phyloP scores from a whole-genome alignment of 2,797 vertebrate genomes.

The Tamandua tetradactyla region DNA sequence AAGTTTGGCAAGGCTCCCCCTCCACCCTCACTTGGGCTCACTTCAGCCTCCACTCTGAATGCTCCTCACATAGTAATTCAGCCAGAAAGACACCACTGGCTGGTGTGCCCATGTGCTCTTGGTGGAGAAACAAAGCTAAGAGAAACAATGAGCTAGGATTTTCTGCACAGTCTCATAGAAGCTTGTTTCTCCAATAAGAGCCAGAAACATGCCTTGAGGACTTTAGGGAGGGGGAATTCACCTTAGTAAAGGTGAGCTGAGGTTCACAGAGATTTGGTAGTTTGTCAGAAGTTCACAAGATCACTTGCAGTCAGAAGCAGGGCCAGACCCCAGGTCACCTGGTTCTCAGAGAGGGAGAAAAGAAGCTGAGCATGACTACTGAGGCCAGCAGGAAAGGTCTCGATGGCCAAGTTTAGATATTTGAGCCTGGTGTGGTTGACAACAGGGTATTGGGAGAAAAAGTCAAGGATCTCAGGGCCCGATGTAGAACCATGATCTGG shows the following conservation, averaged over 20 bases:
- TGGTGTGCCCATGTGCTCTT: background rate
- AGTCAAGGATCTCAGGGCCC: too few species aligned
- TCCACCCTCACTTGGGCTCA: background rate
- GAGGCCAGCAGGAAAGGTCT: background rate
- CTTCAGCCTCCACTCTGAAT: background rate
- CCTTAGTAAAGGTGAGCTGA: background rate
- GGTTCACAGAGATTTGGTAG: background rate
- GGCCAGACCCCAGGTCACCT: background rate
- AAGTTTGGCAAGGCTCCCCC: background rate
- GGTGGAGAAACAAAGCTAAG: background rate
- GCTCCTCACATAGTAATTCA: background rate
- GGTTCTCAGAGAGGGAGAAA: background rate
- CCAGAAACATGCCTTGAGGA: background rate
- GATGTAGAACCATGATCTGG: too few species aligned
- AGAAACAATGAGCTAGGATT: background rate
- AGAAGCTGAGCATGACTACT: background rate
- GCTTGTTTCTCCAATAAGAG: background rate
- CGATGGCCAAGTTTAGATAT: too few species aligned
- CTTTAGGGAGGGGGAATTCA: background rate
- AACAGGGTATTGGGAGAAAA: background rate
- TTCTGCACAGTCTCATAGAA: background rate
- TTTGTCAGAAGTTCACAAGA: background rate
- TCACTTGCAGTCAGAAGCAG: background rate
- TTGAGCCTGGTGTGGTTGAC: too few species aligned
- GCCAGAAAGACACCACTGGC: background rate